A percentile compares a stretch with the other conserved stretches of the same genome.
phyloP scores from a whole-genome alignment of 1,140 invertebrate species.

The Teleopsis dalmanni region DNA sequence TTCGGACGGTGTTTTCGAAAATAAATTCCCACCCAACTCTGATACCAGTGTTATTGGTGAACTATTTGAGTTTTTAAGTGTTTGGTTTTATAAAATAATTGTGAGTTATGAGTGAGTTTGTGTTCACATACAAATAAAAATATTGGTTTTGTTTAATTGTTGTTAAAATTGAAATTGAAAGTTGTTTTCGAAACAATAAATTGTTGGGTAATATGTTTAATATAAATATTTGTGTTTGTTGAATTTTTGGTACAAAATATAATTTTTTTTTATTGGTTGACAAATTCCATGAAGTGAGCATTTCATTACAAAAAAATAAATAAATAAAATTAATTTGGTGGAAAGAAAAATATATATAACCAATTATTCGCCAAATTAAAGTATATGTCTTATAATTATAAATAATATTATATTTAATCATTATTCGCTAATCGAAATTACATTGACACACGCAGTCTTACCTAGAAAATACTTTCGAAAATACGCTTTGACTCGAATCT shows the following conservation, averaged over 20 bases:
- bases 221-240: neutral
- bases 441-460: conserved; percentile 43
- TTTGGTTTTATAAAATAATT: neutral
- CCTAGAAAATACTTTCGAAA: conserved; percentile 87
- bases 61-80: conserved; percentile 43
- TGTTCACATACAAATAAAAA: neutral
- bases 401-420: neutral
- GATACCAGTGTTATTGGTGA: conserved; percentile 82
- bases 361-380: neutral
- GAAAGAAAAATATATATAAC: neutral
- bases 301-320: conserved; percentile 5
- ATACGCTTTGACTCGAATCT: conserved; percentile 56
- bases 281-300: conserved; percentile 3
- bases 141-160: neutral
- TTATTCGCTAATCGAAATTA: neutral
- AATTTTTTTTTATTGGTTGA: neutral
- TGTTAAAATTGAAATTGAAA: no score
- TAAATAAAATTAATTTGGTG: neutral
- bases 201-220: neutral
- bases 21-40: conserved; percentile 78
- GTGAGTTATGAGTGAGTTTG: neutral
- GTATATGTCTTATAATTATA: neutral
- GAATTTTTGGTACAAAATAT: conserved; percentile 2
- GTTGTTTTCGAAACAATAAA: no score
- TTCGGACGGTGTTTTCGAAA: conserved; percentile 81